phyloP scores from a whole-genome alignment of 2,888 invertebrate species.

The Cantharis lateralis region DNA sequence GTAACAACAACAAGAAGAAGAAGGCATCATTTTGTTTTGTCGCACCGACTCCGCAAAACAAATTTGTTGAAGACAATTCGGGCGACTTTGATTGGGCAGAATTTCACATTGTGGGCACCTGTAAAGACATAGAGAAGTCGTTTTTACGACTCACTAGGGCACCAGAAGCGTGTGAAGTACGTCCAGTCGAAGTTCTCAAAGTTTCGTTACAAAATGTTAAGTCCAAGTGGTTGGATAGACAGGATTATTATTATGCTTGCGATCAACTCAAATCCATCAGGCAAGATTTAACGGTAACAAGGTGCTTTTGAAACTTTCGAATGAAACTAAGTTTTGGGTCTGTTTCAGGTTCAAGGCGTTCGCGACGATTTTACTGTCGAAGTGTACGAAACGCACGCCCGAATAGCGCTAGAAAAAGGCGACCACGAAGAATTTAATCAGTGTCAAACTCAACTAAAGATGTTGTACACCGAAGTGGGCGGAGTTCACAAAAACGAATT shows the following conservation, averaged over 20 bases:
- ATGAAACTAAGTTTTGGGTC: not conserved
- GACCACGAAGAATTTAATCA: slow-evolving; percentile 99
- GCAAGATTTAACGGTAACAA: slow-evolving; percentile 94
- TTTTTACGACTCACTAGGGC: slow-evolving; percentile 96
- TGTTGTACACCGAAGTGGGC: slow-evolving; percentile 85
- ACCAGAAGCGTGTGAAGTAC: slow-evolving; percentile 87
- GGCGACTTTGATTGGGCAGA: slow-evolving; percentile 83
- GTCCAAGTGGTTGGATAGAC: slow-evolving; percentile 84
- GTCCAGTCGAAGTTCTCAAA: slow-evolving; percentile 85
- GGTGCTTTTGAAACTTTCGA: not conserved
- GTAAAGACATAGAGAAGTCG: slow-evolving; percentile 92
- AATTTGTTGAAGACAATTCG: slow-evolving; percentile 63
- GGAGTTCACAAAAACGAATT: slow-evolving; percentile 86
- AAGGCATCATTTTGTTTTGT: not conserved
- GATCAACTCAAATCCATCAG: slow-evolving; percentile 98
- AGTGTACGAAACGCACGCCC: slow-evolving; percentile 98
- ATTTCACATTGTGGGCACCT: slow-evolving; percentile 92
- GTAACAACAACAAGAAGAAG: slow-evolving; percentile 33
- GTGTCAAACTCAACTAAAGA: slow-evolving; percentile 97
- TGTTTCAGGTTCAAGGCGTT: slow-evolving; percentile 87
- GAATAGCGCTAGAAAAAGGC: slow-evolving; percentile 96
- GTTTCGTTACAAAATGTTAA: slow-evolving; percentile 90
- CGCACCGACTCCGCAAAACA: slow-evolving; percentile 37
- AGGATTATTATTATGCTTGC: slow-evolving; percentile 96
- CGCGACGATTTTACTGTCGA: slow-evolving; percentile 93